Evolutionary conservation across 2,113 vertebrate genomes (phyloP).

Genomic region (Dasypus novemcinctus): DNA sequence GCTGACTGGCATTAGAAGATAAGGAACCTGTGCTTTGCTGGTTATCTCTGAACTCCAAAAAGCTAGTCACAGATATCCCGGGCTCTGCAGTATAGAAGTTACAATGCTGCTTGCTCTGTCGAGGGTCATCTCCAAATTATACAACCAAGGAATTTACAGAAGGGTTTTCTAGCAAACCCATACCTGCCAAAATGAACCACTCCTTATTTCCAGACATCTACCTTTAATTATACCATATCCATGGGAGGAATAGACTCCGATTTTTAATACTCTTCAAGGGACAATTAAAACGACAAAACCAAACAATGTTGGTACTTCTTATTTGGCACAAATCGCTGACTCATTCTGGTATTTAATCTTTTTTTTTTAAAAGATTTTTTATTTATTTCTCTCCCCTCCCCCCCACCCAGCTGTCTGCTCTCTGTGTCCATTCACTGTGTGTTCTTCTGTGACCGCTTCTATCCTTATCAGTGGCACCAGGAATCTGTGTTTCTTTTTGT

Average conservation of each 20-base stretch:
- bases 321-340: neutral
- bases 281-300: neutral
- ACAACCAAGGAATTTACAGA: neutral
- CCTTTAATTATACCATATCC: neutral
- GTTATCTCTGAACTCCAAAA: neutral
- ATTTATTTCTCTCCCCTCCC: too few species aligned
- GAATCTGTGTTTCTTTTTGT: too few species aligned
- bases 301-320: neutral
- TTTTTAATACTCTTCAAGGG: slow-evolving; percentile 18
- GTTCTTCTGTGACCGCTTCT: too few species aligned
- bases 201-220: neutral
- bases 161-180: neutral
- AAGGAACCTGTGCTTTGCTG: neutral
- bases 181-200: neutral
- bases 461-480: too few species aligned
- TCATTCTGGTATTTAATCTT: neutral
- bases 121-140: neutral
- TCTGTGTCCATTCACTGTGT: too few species aligned
- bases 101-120: neutral
- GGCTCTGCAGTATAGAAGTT: neutral
- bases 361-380: too few species aligned
- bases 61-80: neutral
- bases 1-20: neutral
- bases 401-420: too few species aligned
- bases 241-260: neutral